Evolutionary conservation across 1,140 invertebrate species (phyloP), one percentile per base, ranked within the genome.

Genomic region (Pteromalus puparum): DNA sequence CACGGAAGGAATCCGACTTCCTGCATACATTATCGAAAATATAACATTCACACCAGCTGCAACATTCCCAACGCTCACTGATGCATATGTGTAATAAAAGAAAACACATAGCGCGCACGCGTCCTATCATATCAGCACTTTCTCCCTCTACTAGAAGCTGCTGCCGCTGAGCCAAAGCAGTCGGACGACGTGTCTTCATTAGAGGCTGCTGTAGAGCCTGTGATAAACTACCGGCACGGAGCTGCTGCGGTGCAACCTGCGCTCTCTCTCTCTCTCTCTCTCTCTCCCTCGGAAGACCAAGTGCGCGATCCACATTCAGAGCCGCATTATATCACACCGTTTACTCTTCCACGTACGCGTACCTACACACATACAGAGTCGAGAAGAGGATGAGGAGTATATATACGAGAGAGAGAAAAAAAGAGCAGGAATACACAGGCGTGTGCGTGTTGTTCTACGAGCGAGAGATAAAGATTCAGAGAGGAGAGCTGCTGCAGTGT

Each of bases 101-200:
- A 61, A 61, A 61, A 61, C 15, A 61, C 18, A 61, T 1, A 18
- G n/a, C 13, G 4, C 48, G 4, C 15, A 21, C 48, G 15, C 18
- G 21, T 61, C 53, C 53, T 61, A 61, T 61, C 53, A 61, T 61
- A 61, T 61, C 53, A 61, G 53, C 53, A 61, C 53, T 61, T 61
- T 61, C 53, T 61, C 53, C 53, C 53, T 61, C 53, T n/a, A n/a
- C 53, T 21, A 21, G 53, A 61, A 61, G 53, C 21, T n/a, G 53
- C 21, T 21, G 53, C 53, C 5, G 53, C 18, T 18, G 53, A 61
- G 53, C 53, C 18, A 61, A 61, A 61, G 53, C 53, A 61, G 53
- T 61, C 53, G 53, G 53, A 61, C 53, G 53, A 61, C 53, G 53
- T 61, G 53, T 61, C 53, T 61, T 61, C 53, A 61, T 61, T 61